phyloP scores from a whole-genome alignment of 2,888 invertebrate species.

The Trissolcus japonicus region DNA sequence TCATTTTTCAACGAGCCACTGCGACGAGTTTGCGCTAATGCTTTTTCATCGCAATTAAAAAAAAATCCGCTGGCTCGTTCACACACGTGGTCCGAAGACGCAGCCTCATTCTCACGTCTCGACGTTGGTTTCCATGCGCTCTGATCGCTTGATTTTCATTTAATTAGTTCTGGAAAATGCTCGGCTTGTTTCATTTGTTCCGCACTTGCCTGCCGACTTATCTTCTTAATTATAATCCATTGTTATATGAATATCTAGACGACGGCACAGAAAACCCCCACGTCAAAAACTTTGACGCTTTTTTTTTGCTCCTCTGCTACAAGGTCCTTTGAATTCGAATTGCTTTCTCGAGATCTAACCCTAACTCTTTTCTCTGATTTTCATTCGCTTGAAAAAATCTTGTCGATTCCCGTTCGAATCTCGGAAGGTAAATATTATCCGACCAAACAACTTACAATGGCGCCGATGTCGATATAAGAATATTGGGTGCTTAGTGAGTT shows the following conservation, averaged over 20 bases:
- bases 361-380: not conserved
- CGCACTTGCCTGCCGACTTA: slow-evolving; percentile 50
- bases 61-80: slow-evolving; percentile 61
- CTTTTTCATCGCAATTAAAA: slow-evolving; percentile 57
- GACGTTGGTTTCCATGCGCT: slow-evolving; percentile 58
- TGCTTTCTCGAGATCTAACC: slow-evolving; percentile 3
- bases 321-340: slow-evolving; percentile 10
- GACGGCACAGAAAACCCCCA: slow-evolving; percentile 45
- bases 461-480: slow-evolving; percentile 28
- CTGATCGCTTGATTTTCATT: slow-evolving; percentile 60
- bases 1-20: slow-evolving; percentile 27
- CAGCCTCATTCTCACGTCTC: slow-evolving; percentile 72
- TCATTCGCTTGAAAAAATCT: slow-evolving; percentile 1
- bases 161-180: slow-evolving; percentile 64
- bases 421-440: slow-evolving; percentile 38
- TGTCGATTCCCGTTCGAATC: slow-evolving; percentile 25
- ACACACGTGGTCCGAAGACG: slow-evolving; percentile 59
- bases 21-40: slow-evolving; percentile 51
- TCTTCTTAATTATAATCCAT: slow-evolving; percentile 57
- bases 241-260: slow-evolving; percentile 53
- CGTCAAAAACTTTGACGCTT: slow-evolving; percentile 51
- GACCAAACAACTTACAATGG: slow-evolving; percentile 39
- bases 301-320: slow-evolving; percentile 26
- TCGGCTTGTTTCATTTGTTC: slow-evolving; percentile 58
- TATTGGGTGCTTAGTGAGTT: slow-evolving; percentile 31